phyloP scores from a whole-genome alignment of 2,113 vertebrate species.

The Dicaeum eximium region DNA sequence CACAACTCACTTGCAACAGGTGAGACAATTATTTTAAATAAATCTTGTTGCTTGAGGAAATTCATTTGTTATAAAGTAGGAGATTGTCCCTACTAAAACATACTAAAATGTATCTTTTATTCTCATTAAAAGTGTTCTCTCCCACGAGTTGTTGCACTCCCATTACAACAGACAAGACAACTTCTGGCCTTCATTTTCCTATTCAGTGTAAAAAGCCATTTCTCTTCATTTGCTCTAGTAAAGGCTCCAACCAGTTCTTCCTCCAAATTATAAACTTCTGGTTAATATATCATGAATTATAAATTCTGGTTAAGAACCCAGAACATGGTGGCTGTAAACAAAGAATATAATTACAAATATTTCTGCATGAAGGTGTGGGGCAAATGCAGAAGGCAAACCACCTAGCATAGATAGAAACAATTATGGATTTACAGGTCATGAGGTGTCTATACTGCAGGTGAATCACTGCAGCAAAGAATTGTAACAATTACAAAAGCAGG shows the following conservation, averaged over 20 bases:
- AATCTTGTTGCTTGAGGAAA: not conserved
- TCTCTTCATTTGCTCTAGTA: not conserved
- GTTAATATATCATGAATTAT: not conserved
- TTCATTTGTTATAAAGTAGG: not conserved
- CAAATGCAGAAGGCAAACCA: not conserved
- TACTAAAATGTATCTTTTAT: not conserved
- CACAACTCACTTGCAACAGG: not conserved
- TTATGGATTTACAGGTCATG: not conserved
- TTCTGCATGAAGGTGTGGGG: not conserved
- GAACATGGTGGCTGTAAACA: not conserved
- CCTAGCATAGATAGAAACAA: not conserved
- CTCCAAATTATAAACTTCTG: not conserved
- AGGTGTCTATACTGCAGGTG: not conserved
- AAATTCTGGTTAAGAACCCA: not conserved
- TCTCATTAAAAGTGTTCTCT: not conserved
- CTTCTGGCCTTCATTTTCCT: not conserved
- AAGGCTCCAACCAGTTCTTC: not conserved
- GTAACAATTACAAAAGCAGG: not conserved
- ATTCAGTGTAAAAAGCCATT: not conserved
- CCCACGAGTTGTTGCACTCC: not conserved
- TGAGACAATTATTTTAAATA: not conserved
- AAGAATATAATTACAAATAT: not conserved
- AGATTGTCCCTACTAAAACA: not conserved
- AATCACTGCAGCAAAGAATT: not conserved
- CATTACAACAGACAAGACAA: fast-evolving